A percentile compares a stretch with the other conserved stretches of the same genome.
These are phyloP conservation scores for Chionis minor DNA, from an alignment of 2,113 vertebrate species.

Conservation along the genomic window DNA sequence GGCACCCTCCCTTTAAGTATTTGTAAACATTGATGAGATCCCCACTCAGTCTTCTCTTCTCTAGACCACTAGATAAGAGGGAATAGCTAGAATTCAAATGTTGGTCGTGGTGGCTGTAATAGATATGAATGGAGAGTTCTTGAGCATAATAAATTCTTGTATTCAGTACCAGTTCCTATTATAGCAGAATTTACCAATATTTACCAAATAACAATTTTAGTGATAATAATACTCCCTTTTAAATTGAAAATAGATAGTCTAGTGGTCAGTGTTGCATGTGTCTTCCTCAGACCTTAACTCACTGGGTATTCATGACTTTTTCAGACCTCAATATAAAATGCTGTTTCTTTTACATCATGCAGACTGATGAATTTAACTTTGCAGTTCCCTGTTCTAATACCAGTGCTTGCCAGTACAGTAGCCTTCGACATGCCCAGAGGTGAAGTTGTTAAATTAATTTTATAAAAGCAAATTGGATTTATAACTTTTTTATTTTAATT, in stretches of 20 bases:
- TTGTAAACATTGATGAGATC: no score
- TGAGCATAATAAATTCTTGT: background rate
- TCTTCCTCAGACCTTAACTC: background rate
- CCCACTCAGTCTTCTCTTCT: no score
- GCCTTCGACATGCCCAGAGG: background rate
- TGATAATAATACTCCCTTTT: background rate
- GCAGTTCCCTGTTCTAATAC: background rate
- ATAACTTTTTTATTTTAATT: background rate
- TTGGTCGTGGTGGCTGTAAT: background rate
- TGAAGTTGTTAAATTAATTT: background rate
- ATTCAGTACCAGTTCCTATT: background rate
- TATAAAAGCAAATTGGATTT: background rate
- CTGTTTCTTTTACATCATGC: background rate
- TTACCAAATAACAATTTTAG: background rate
- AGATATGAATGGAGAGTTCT: background rate
- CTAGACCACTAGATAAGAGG: background rate
- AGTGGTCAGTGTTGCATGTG: fast-evolving
- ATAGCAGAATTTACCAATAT: background rate
- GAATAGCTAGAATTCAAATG: background rate
- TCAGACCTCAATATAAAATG: background rate
- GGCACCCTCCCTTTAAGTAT: no score
- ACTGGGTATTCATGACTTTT: background rate
- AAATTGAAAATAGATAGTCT: background rate
- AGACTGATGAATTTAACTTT: no score
- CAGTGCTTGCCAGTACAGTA: background rate